Base-by-base conservation (phyloP, 2,888 invertebrate genomes). In the Subacronicta megacephala region DNA sequence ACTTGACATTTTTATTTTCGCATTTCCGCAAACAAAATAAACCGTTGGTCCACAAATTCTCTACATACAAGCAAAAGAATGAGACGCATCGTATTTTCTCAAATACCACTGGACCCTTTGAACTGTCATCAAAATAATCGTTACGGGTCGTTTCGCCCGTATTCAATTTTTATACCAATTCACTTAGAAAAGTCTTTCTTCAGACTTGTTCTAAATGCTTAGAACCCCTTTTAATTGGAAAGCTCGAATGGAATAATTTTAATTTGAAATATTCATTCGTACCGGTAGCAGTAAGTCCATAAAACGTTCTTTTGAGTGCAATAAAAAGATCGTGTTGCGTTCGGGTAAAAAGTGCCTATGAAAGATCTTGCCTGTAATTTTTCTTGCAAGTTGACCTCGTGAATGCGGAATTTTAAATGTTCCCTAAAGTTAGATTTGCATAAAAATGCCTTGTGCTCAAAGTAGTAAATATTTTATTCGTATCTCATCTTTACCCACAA, bases 101-200 rank as follows among this genome's bases (percentile, higher is more conserved):
- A 67, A 71, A 67, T 70, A 73, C 67, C 54, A 54, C 45, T 55
- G 47, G 61, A 45, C 44, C 58, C 75, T 75, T 75, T 75, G 75
- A 74, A 72, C 72, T 74, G 68, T 71, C 75, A 63, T 76, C 74
- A 63, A 74, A 75, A 75, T 76, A 77, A 75, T 75, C 73, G 64
- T 67, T 66, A 68, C 75, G 78, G 67, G 55, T 68, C 70, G 64
- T 62, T 70, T 72, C 62, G 20, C 37, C 36, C 53, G 59, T 65
- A 77, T 76, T 77, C 60, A 72, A 72, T 75, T 77, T 74, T 76
- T 65, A 59, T 73, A 66, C 67, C 63, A 55, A 70, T 66, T 67
- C 66, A 62, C 70, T 75, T 63, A 63, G 63, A 53, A 61, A 62
- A 42, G 56, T 60, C 55, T 64, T 64, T 56, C 57, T 68, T 49